A percentile compares a stretch with the other conserved stretches of the same genome.
These are phyloP conservation scores for Mastacembelus armatus DNA, from an alignment of 2,797 vertebrate genomes.

Conservation along the genomic window DNA sequence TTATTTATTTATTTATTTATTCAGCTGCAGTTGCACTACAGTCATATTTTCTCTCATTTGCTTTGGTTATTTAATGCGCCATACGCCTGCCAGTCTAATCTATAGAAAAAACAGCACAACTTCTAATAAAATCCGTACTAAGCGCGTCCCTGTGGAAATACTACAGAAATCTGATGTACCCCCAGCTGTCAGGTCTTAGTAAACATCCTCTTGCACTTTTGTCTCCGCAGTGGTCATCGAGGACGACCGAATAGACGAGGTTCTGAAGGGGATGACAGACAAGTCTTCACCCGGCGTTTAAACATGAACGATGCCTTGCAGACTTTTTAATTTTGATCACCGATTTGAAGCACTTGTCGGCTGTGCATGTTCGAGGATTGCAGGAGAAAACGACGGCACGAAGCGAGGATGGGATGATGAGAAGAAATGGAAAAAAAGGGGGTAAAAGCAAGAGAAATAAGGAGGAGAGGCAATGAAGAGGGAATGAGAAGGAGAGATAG, in stretches of 20 bases:
- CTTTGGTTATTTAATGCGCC: slow-evolving; percentile 21
- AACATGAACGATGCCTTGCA: slow-evolving; percentile 83
- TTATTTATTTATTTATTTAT: slow-evolving; percentile 26
- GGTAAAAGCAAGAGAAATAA: slow-evolving; percentile 52
- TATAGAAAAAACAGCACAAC: no score
- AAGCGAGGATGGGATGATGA: slow-evolving; percentile 69
- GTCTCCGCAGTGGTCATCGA: slow-evolving; percentile 94
- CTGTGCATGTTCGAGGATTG: slow-evolving; percentile 91
- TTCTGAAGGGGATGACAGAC: slow-evolving; percentile 98
- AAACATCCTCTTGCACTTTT: slow-evolving; percentile 44
- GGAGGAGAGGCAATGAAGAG: slow-evolving; percentile 24
- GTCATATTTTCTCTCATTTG: background rate
- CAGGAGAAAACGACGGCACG: slow-evolving; percentile 77
- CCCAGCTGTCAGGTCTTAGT: slow-evolving; percentile 15
- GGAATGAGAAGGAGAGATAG: slow-evolving; percentile 58
- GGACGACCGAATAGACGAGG: slow-evolving; percentile 99
- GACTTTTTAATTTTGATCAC: slow-evolving; percentile 88
- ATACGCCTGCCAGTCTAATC: no score
- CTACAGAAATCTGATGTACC: slow-evolving; percentile 4
- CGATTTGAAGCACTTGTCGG: slow-evolving; percentile 91
- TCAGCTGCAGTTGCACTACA: slow-evolving; percentile 24
- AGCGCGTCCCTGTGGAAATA: background rate
- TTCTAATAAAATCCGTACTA: no score
- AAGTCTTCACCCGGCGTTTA: slow-evolving; percentile 98
- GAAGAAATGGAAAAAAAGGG: slow-evolving; percentile 31